Percentiles rank a stretch among this genome's conserved stretches.
These are phyloP conservation scores for Lithophane leautieri DNA, from an alignment of 2,888 invertebrate genomes.

Conservation along the genomic window DNA sequence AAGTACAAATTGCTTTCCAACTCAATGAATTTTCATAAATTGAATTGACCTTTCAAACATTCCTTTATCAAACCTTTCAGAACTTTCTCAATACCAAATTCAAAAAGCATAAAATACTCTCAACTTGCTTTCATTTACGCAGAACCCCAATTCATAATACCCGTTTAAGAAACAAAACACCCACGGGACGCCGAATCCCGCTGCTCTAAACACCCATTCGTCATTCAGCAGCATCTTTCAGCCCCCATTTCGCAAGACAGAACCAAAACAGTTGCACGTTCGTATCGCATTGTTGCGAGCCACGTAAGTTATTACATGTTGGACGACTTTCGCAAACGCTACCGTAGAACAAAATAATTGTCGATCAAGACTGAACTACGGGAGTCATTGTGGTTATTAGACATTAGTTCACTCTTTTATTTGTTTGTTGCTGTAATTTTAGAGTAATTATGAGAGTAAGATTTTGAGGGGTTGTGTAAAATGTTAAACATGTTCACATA, in stretches of 20 bases:
- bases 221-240: conserved; percentile 67
- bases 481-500: neutral
- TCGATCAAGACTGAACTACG: conserved; percentile 26
- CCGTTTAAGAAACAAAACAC: conserved; percentile 41
- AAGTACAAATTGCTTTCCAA: neutral
- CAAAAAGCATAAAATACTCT: conserved; percentile 9
- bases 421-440: conserved; percentile 10
- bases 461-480: neutral
- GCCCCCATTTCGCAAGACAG: conserved; percentile 64
- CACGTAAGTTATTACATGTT: conserved; percentile 63
- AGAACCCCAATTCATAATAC: neutral
- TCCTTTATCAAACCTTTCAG: conserved; percentile 5
- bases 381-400: conserved; percentile 45
- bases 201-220: conserved; percentile 26
- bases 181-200: conserved; percentile 31
- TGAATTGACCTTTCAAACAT: conserved; percentile 12
- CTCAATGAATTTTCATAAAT: neutral
- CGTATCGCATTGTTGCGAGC: conserved; percentile 67
- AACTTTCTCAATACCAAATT: conserved; percentile 18
- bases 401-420: conserved; percentile 23
- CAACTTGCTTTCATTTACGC: conserved; percentile 22
- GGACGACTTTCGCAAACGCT: conserved; percentile 74
- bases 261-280: conserved; percentile 69
- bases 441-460: neutral
- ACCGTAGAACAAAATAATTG: conserved; percentile 60